Conservation (phyloP, 2,888 invertebrate genomes). For the Cephalotes varians region DNA sequence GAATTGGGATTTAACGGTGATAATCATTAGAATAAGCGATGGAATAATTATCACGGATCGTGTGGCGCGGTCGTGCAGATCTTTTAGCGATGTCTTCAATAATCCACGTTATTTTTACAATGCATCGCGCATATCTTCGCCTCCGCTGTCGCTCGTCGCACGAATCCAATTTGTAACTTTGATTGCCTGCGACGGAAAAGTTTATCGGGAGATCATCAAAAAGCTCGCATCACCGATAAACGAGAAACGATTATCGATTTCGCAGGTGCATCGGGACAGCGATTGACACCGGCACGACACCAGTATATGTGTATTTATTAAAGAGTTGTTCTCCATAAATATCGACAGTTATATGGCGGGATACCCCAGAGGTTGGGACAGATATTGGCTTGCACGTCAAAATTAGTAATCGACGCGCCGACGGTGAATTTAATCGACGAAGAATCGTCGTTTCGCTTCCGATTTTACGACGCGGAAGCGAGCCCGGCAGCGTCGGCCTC, state of each 20-base stretch:
- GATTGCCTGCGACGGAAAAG: slow-evolving; percentile 43
- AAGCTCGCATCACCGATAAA: slow-evolving; percentile 40
- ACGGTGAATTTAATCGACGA: slow-evolving; percentile 48
- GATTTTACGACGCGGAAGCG: slow-evolving; percentile 39
- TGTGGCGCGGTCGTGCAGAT: background rate
- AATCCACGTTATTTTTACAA: slow-evolving; percentile 23
- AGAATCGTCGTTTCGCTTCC: slow-evolving; percentile 35
- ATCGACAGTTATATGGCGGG: slow-evolving; percentile 49
- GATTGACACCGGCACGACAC: slow-evolving; percentile 42
- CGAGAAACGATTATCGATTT: slow-evolving; percentile 48
- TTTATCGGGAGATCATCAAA: slow-evolving; percentile 45
- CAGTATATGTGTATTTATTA: slow-evolving; percentile 41
- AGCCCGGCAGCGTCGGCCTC: background rate
- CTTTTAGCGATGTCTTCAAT: background rate
- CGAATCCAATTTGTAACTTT: slow-evolving; percentile 54
- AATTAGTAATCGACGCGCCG: slow-evolving; percentile 54
- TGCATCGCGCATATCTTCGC: background rate
- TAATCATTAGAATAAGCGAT: slow-evolving; percentile 30
- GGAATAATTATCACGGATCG: background rate
- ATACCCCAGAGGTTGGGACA: slow-evolving; percentile 15
- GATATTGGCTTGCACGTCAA: slow-evolving; percentile 58
- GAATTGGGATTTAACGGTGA: slow-evolving; percentile 3
- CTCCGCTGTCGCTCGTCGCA: slow-evolving; percentile 31
- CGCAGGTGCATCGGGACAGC: slow-evolving; percentile 26
- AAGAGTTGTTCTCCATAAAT: slow-evolving; percentile 50